Conservation (phyloP, 2,797 vertebrate species). For the Coracias cyanogaster region DNA sequence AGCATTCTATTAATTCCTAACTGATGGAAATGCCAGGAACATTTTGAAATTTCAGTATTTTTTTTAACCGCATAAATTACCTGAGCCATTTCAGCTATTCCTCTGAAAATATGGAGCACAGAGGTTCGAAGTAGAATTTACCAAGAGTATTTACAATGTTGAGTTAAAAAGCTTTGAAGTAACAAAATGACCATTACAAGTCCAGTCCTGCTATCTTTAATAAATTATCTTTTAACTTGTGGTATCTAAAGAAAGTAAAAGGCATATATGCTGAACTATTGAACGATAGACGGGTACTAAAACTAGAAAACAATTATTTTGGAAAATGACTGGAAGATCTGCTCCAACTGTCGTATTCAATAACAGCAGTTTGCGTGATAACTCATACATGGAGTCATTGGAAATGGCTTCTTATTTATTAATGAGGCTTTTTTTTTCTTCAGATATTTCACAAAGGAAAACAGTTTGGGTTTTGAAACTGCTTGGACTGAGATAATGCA, state of each 20-base stretch:
- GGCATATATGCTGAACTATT: not conserved
- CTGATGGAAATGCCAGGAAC: not conserved
- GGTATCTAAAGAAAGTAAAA: not conserved
- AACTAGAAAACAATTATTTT: slow-evolving; percentile 30
- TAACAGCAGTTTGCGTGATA: slow-evolving; percentile 6
- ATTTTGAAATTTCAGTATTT: not conserved
- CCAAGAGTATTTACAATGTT: not conserved
- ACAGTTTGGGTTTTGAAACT: not conserved
- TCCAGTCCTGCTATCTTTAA: not conserved
- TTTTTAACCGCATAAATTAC: not conserved
- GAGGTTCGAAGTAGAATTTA: not conserved
- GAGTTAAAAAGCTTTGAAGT: slow-evolving; percentile 13
- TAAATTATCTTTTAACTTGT: not conserved
- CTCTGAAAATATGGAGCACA: not conserved
- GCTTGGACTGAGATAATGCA: not conserved
- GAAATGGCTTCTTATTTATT: slow-evolving; percentile 63
- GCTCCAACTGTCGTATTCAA: not conserved
- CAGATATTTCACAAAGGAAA: not conserved
- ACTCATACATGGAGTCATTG: not conserved
- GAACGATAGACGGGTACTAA: not conserved
- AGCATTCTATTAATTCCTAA: slow-evolving; percentile 5
- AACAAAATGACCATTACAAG: not conserved
- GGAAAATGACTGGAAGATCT: not conserved
- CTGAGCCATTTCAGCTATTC: slow-evolving; percentile 16
- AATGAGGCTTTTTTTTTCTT: slow-evolving; percentile 23